A percentile compares a stretch with the other conserved stretches of the same genome.
Evolutionary conservation across 2,113 vertebrate species (phyloP).

Genomic region (Marcusenius ussheri): DNA sequence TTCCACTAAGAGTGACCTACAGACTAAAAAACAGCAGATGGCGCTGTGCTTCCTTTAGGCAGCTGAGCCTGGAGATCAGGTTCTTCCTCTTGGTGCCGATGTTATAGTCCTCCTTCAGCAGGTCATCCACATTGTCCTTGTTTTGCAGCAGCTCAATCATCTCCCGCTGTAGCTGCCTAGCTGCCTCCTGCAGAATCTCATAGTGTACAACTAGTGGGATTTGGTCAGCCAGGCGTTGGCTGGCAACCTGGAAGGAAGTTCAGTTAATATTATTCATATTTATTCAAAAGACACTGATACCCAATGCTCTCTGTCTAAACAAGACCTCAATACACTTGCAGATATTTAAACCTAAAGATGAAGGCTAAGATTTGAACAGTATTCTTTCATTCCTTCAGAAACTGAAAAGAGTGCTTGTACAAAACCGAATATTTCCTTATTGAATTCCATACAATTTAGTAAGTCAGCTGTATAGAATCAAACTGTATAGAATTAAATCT

Average conservation of each 20-base stretch:
- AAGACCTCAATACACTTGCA: neutral
- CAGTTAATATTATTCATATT: neutral
- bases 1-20: neutral
- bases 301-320: neutral
- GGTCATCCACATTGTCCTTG: conserved; percentile 40
- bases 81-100: conserved; percentile 51
- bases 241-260: conserved; percentile 57
- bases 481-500: neutral
- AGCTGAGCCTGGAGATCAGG: conserved; percentile 49
- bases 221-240: conserved; percentile 67
- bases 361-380: neutral
- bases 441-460: neutral
- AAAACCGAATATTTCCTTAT: neutral
- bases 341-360: neutral
- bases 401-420: neutral
- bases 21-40: conserved; percentile 56
- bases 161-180: conserved; percentile 54
- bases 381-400: neutral
- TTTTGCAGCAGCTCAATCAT: conserved; percentile 72
- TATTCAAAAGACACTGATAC: neutral
- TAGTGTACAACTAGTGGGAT: conserved; percentile 74
- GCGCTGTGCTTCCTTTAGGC: conserved; percentile 58
- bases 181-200: conserved; percentile 57
- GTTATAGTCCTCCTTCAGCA: conserved; percentile 67
- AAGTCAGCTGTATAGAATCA: neutral